Base-by-base conservation (phyloP, 1,140 invertebrate species). In the Leptestheria dahalacensis region DNA sequence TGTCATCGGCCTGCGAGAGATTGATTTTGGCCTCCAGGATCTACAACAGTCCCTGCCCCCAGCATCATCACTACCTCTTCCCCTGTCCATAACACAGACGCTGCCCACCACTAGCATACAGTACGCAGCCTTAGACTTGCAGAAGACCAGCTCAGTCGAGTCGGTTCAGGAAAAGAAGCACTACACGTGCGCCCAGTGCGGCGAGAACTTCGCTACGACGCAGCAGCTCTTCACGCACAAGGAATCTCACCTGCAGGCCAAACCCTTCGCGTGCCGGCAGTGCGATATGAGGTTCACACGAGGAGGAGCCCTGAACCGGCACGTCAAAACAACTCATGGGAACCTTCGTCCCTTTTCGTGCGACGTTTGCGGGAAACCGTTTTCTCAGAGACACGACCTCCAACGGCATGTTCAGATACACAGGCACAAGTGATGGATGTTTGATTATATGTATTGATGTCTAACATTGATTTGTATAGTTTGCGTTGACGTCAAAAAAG, bases 321-420 rank as follows among this genome's bases (percentile, higher is more conserved):
- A 60, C 18, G 51, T 60, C 48, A 50, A 41, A 41, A 20, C 53
- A n/a, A 60, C 51, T 11, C 58, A 60, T 21, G 23, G 24, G 24
- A 29, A 60, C 41, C 26, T 49, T 9, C 49, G 58, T 11, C 49
- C 49, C 2, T 41, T 51, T 21, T 23, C 20, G 23, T 91, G 87
- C 65, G 70, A 77, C 26, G 65, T 80, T 0, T 87, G 85, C 65
- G 73, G 77, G 1, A 85, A 86, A 63, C 77, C 72, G 24, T 84
- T 84, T 60, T 78, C 74, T 9, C 75, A 77, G 63, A 59, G 60
- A 33, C 68, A 74, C 52, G 64, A 74, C 28, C 64, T 78, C 49
- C 71, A 69, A 26, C 65, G 70, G 9, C 77, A 78, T 61, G 72
- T 77, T 68, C 72, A 68, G 15, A 62, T 64, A 12, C 70, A 71